Base-by-base conservation (phyloP, 2,113 vertebrate species). In the Neodon shergylaensis region DNA sequence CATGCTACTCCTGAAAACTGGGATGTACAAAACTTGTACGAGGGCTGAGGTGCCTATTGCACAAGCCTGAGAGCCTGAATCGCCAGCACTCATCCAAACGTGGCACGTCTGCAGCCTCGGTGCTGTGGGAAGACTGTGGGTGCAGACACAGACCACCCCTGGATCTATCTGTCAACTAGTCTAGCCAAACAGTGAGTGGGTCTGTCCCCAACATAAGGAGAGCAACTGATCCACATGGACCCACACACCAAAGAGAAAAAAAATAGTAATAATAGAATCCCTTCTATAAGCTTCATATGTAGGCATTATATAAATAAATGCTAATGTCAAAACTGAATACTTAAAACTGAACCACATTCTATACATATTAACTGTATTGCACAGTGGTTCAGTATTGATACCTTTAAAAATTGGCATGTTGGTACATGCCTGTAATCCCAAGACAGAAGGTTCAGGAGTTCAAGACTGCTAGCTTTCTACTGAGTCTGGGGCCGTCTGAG, bases 1-100 rank as follows among this genome's bases (percentile, higher is more conserved):
- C 2, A 91, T 42, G 52, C 85, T 88, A 88, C 93, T 94, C 47
- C 54, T 89, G 26, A 97, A 96, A 95, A 94, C 63, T 19, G 92
- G 54, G 28, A 87, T 39, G 73, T 13, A 91, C 54, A 65, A 65
- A 92, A 72, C 5, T 21, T 39, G 33, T 52, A 31, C 47, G 42
- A 66, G 31, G 39, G 19, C 31, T 68, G 36, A 33, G 4, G 42
- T 33, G 63, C 42, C 42, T 17, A 9, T 19, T 49, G 19, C 42
- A 68, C 83, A 49, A 66, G 17, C 28, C 14, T 49, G 44, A 68
- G 31, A 63, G 9, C 33, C 78, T 82, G 52, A 58, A 28, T 49
- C 11, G 1, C 42, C 17, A 36, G 61, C 28, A 68, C 42, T 12
- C 19, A 33, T 1, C 19, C 47, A 49, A 22, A 36, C 28, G 5